Evolutionary conservation across 2,888 invertebrate species (phyloP).

Genomic region (Eucera pruinosa): DNA sequence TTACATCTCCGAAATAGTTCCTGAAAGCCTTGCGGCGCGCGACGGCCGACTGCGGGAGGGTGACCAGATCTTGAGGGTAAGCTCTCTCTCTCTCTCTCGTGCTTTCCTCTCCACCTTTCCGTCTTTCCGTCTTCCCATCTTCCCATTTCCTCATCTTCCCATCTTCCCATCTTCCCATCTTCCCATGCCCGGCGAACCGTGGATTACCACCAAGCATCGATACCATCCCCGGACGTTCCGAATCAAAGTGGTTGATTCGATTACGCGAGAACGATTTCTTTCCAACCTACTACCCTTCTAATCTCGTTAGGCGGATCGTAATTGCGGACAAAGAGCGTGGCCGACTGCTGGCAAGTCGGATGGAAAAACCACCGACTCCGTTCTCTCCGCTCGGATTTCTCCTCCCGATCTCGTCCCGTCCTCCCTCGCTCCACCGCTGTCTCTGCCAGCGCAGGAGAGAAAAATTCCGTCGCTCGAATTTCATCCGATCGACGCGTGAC

Average conservation of each 20-base stretch:
- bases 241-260: slow-evolving; percentile 39
- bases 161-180: no score
- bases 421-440: no score
- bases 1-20: slow-evolving; percentile 88
- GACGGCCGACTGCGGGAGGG: slow-evolving; percentile 87
- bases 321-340: slow-evolving; percentile 69
- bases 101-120: no score
- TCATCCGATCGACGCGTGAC: no score
- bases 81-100: neutral
- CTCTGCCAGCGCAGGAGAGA: no score
- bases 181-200: no score
- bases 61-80: slow-evolving; percentile 87
- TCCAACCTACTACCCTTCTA: slow-evolving; percentile 60
- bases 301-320: slow-evolving; percentile 75
- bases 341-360: slow-evolving; percentile 55
- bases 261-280: slow-evolving; percentile 39
- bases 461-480: no score
- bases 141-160: no score
- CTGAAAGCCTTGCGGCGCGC: slow-evolving; percentile 86
- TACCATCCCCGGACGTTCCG: neutral
- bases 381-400: slow-evolving; percentile 30
- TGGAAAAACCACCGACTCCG: slow-evolving; percentile 37
- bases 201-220: slow-evolving; percentile 9
- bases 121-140: no score
- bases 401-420: no score